A percentile compares a stretch with the other conserved stretches of the same genome.
These are phyloP conservation scores for Epirrhoe alternata DNA, from an alignment of 2,888 invertebrate genomes.

Conservation along the genomic window DNA sequence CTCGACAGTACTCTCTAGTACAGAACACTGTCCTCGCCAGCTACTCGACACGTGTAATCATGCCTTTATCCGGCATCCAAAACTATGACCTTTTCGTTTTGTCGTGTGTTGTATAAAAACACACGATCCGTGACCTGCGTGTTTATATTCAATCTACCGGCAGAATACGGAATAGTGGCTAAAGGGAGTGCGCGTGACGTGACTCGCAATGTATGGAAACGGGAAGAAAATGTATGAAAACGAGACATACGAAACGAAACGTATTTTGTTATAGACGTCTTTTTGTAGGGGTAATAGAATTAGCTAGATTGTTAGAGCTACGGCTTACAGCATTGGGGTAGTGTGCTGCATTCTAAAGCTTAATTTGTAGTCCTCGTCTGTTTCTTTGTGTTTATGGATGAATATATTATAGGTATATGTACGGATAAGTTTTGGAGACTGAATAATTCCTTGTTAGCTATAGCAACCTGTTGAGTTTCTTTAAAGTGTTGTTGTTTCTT, in stretches of 20 bases:
- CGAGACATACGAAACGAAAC: background rate
- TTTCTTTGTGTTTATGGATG: background rate
- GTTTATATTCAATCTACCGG: constrained; percentile 65
- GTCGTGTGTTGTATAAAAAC: constrained; percentile 54
- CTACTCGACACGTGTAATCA: too few relatives aligned
- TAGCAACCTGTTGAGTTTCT: background rate
- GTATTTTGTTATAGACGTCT: constrained; percentile 21
- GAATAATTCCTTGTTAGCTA: background rate
- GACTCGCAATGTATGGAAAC: constrained; percentile 31
- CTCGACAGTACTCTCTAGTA: too few relatives aligned
- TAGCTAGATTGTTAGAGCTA: constrained; percentile 21
- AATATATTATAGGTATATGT: background rate
- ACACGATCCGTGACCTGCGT: constrained; percentile 62
- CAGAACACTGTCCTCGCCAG: too few relatives aligned
- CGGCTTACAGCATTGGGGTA: background rate
- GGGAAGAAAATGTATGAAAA: constrained; percentile 11
- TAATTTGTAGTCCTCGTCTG: background rate
- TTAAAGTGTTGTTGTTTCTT: too few relatives aligned
- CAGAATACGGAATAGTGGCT: constrained; percentile 45
- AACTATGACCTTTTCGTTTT: constrained; percentile 51
- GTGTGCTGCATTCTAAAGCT: background rate
- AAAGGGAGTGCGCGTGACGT: constrained; percentile 33
- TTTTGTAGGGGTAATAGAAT: constrained; percentile 25
- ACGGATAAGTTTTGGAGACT: too few relatives aligned
- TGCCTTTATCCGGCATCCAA: constrained; percentile 44